Base-by-base conservation (phyloP, 2,113 vertebrate species). In the Lepisosteus oculatus region DNA sequence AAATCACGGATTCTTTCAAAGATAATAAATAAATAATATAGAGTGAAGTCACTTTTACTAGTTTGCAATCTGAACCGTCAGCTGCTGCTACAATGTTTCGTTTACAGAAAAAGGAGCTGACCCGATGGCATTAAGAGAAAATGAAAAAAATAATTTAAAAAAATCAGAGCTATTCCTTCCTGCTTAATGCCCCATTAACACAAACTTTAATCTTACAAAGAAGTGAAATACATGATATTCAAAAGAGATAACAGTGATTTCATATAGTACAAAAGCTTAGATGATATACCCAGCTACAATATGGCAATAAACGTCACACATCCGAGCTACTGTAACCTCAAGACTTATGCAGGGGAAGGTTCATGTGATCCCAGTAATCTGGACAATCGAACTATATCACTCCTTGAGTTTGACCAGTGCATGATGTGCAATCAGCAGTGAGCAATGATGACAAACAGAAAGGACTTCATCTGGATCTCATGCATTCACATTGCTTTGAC, bases 251-350 rank as follows among this genome's bases (percentile, higher is more conserved):
- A 47, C 5, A 61, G 57, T 54, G 59, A 43, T 61, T 68, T 43
- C 67, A 57, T 67, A 61, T 5, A 9, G 47, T 51, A 51, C 47
- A 72, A 56, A 64, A 64, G 55, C 17, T 56, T 44, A 7, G 47
- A 55, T 43, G 55, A 72, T 61, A 67, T 45, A 67, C 42, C 61
- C 67, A 68, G 72, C 72, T 65, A 61, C 72, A 73, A 73, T 73
- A 73, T 73, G 72, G 72, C 72, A 73, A 55, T 43, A 59, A 72
- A 67, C 64, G 11, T 9, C 47, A 51, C 17, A 29, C 17, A 29
- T 29, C 17, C 17, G 1, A 29, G 17, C 17, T 29, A 29, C 17
- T 29, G 17, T 29, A 29, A 29, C 17, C 17, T 29, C 17, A 29
- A 29, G 17, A 29, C 17, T 1, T 29, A 29, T 29, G 17, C 17